phyloP scores from a whole-genome alignment of 2,888 invertebrate species.

The Pseudococcus jackbeardsleyi region DNA sequence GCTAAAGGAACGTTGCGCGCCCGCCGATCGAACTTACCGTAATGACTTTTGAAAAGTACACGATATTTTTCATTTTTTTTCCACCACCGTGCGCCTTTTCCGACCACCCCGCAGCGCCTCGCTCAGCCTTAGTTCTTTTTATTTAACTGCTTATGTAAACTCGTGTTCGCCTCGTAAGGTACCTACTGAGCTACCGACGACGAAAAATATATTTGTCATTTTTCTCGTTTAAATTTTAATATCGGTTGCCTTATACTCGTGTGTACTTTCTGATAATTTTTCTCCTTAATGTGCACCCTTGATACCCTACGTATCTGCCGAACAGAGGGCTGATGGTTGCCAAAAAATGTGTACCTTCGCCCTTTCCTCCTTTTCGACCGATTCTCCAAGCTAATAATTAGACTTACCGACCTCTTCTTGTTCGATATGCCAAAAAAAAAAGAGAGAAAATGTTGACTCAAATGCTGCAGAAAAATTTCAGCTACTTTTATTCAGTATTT shows the following conservation, averaged over 20 bases:
- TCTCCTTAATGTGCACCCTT: neutral
- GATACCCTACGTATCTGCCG: neutral
- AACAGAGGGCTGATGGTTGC: neutral
- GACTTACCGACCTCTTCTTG: neutral
- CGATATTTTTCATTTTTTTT: conserved; percentile 62
- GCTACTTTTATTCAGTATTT: neutral
- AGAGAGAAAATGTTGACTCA: neutral
- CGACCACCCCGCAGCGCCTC: neutral
- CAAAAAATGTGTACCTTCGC: neutral
- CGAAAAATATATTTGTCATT: conserved; percentile 51
- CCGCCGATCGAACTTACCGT: conserved; percentile 60
- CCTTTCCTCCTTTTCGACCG: neutral
- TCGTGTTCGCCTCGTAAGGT: conserved; percentile 3
- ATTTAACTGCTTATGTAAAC: conserved; percentile 54
- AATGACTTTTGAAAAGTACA: conserved; percentile 65
- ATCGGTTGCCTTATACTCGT: conserved; percentile 9
- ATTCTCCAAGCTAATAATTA: neutral
- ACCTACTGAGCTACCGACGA: neutral
- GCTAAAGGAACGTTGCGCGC: neutral
- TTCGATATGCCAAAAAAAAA: neutral
- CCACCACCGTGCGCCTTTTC: neutral
- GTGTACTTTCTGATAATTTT: conserved; percentile 36
- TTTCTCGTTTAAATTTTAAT: conserved; percentile 52
- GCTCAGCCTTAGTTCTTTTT: neutral
- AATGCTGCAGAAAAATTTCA: neutral